Evolutionary conservation across 2,113 vertebrate genomes (phyloP).

Genomic region (Varanus salvator): DNA sequence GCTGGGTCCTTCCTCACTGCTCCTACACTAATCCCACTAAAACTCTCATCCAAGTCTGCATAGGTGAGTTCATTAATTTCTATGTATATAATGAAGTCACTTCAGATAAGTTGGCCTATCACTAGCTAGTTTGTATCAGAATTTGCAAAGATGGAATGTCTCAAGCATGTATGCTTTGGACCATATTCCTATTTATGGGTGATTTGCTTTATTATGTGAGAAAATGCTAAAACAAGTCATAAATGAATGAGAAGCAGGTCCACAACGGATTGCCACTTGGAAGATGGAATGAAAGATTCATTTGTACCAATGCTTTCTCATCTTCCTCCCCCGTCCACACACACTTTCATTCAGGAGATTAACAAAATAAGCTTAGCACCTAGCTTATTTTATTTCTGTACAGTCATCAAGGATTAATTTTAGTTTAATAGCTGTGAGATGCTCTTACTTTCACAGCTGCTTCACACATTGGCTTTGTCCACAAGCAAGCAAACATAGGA

Average conservation of each 20-base stretch:
- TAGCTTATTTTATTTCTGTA: conserved; percentile 1
- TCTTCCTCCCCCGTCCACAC: background rate
- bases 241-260: background rate
- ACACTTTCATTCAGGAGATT: background rate
- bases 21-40: too few species aligned
- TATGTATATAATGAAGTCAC: too few species aligned
- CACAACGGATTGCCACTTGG: background rate
- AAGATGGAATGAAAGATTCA: background rate
- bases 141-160: background rate
- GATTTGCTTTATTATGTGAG: background rate
- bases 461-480: background rate
- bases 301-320: background rate
- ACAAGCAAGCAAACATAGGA: background rate
- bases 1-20: too few species aligned
- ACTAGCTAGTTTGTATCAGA: background rate
- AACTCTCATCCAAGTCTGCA: too few species aligned
- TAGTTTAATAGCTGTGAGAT: background rate
- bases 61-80: too few species aligned
- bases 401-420: conserved; percentile 10
- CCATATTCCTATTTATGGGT: background rate
- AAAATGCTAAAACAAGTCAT: background rate
- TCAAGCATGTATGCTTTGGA: background rate
- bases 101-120: too few species aligned
- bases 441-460: background rate
- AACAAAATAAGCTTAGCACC: background rate